Base-by-base conservation (phyloP, 2,888 invertebrate genomes). In the Linyphia triangularis region DNA sequence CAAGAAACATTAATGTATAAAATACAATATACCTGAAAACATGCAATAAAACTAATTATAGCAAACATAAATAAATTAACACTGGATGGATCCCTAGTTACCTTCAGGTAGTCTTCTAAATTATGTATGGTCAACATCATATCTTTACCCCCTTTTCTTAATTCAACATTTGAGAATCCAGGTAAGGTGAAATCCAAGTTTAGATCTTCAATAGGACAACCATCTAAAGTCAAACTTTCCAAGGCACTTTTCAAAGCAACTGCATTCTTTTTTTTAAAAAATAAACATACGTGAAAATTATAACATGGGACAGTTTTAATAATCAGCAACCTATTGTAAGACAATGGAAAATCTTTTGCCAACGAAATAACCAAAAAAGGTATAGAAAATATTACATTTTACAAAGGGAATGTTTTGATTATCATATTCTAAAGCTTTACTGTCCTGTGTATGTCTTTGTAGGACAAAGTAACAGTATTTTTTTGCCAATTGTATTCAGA, bases 171-270 rank as follows among this genome's bases (percentile, higher is more conserved):
- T 10, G 96, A 95, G 93, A 97, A 96, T 75, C 99, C 99, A n/a
- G 99, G 99, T 91, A 99, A 94, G 89, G 98, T 96, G 93, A 99
- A 99, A 94, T 98, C 98, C 91, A 99, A 94, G 2, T 97, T 97
- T 89, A 99, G 94, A 93, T 98, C 98, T 91, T 96, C 95, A 91
- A 99, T 96, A 57, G 95, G 95, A 92, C 98, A 98, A 22, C 97
- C 97, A 93, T 98, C 98, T 92, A 98, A 94, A 91, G 96, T 96
- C 79, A 98, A 90, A 81, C 91, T 92, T 90, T 93, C 92, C 83
- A 93, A 90, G 26, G 89, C 86, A 69, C 78, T 85, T 86, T 91
- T 91, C 73, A 90, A 91, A 89, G 92, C 92, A 85, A 92, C 92
- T 22, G 92, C 91, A 5, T 92, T 92, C 92, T 93, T n/a, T n/a